phyloP scores from a whole-genome alignment of 1,140 invertebrate genomes.

The Lasioglossum baleicum region DNA sequence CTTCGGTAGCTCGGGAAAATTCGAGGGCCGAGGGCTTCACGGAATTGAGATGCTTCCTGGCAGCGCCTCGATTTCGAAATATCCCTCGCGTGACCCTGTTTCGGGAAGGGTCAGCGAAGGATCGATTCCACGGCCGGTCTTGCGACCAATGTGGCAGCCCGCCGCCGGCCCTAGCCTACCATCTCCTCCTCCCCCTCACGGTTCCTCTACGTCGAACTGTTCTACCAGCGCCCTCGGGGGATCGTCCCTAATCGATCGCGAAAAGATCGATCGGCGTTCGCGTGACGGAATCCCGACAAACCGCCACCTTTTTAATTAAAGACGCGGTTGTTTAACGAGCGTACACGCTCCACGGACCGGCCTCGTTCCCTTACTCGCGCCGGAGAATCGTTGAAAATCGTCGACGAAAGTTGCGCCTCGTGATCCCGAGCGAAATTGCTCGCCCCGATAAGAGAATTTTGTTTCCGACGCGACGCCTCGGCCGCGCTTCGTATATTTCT shows the following conservation, averaged over 20 bases:
- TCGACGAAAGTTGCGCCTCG: not conserved
- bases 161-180: not conserved
- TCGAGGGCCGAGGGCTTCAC: slow-evolving; percentile 29
- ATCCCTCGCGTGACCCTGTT: slow-evolving; percentile 51
- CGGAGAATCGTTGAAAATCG: not conserved
- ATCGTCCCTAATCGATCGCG: slow-evolving; percentile 32
- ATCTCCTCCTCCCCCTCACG: not conserved
- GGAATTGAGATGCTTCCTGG: slow-evolving; percentile 43
- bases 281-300: slow-evolving; percentile 9
- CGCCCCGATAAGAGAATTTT: no score
- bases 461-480: no score
- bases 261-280: slow-evolving; percentile 30
- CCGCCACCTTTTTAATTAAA: slow-evolving; percentile 35
- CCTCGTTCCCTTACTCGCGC: not conserved
- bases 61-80: slow-evolving; percentile 47
- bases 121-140: slow-evolving; percentile 37
- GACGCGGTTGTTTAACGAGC: slow-evolving; percentile 4
- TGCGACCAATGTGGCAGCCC: slow-evolving; percentile 24
- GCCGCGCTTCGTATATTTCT: no score
- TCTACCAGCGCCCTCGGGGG: not conserved
- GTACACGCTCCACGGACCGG: slow-evolving; percentile 1
- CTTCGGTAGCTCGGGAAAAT: not conserved
- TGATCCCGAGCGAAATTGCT: not conserved
- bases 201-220: no score
- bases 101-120: slow-evolving; percentile 43